Conservation (phyloP, 2,888 invertebrate species). For the Phyllotreta cruciferae region DNA sequence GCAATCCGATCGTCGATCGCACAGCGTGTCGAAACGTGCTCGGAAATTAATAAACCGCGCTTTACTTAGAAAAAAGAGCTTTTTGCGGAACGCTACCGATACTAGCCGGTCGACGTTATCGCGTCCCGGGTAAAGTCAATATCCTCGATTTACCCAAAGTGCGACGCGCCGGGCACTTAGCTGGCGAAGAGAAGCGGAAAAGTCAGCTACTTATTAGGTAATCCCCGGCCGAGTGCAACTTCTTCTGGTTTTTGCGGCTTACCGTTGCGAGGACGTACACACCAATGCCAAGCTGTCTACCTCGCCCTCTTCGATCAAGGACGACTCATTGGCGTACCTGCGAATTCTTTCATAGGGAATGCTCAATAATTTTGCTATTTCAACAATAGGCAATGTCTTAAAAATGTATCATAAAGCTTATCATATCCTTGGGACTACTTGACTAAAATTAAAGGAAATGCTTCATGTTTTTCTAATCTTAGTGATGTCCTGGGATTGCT, state of each 20-base stretch:
- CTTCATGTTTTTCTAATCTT: no score
- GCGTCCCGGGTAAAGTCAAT: conserved; percentile 21
- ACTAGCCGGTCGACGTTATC: neutral
- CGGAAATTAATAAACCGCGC: neutral
- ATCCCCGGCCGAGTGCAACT: conserved; percentile 40
- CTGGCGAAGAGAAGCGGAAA: conserved; percentile 6
- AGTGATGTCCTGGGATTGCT: no score
- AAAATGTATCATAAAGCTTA: neutral
- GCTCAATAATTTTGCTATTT: neutral
- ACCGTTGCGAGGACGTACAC: conserved; percentile 27
- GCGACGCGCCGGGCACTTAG: neutral
- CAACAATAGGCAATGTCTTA: neutral
- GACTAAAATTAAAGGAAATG: no score
- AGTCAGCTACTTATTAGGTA: conserved; percentile 50
- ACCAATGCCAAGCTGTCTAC: conserved; percentile 52
- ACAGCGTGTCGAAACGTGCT: neutral
- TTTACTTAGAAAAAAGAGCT: neutral
- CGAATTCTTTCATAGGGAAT: neutral
- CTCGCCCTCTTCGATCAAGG: conserved; percentile 47
- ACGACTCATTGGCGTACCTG: conserved; percentile 21
- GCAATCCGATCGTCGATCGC: no score
- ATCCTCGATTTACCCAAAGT: conserved; percentile 24
- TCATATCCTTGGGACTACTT: no score
- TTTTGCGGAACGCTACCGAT: conserved; percentile 3
- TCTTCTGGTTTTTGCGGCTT: conserved; percentile 50